Conservation (phyloP, 2,113 vertebrate genomes). For the Anguilla rostrata region DNA sequence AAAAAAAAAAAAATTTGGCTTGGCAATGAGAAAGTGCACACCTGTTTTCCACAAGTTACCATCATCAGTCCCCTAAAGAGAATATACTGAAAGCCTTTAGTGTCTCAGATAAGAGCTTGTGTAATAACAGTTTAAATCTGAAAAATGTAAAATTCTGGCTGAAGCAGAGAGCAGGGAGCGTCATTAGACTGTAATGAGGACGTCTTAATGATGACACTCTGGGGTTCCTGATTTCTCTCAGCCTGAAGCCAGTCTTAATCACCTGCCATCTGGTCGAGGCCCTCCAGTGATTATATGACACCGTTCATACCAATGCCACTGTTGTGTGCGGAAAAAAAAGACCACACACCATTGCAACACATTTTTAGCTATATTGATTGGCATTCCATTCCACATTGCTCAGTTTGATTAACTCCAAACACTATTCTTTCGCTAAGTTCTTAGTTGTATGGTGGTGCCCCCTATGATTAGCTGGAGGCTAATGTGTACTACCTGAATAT, state of each 20-base stretch:
- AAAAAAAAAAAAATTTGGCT: neutral
- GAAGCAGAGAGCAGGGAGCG: neutral
- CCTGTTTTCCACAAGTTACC: neutral
- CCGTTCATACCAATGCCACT: neutral
- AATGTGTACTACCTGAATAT: neutral
- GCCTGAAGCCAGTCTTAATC: neutral
- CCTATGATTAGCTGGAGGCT: neutral
- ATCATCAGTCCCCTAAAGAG: neutral
- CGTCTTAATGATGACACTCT: neutral
- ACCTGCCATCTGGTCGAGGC: neutral
- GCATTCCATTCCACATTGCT: too few species aligned
- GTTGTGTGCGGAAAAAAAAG: neutral
- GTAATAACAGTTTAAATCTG: neutral
- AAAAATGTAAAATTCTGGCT: neutral
- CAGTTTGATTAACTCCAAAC: too few species aligned
- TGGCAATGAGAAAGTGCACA: neutral
- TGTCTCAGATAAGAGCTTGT: neutral
- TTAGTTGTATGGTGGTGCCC: neutral
- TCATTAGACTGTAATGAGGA: neutral
- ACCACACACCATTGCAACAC: too few species aligned
- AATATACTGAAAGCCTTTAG: neutral
- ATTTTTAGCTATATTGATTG: too few species aligned
- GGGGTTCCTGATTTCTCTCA: neutral
- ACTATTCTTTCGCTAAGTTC: neutral
- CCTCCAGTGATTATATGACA: neutral